These are phyloP conservation scores for Saxicola maurus DNA, from an alignment of 2,797 vertebrate species.

Conservation along the genomic window DNA sequence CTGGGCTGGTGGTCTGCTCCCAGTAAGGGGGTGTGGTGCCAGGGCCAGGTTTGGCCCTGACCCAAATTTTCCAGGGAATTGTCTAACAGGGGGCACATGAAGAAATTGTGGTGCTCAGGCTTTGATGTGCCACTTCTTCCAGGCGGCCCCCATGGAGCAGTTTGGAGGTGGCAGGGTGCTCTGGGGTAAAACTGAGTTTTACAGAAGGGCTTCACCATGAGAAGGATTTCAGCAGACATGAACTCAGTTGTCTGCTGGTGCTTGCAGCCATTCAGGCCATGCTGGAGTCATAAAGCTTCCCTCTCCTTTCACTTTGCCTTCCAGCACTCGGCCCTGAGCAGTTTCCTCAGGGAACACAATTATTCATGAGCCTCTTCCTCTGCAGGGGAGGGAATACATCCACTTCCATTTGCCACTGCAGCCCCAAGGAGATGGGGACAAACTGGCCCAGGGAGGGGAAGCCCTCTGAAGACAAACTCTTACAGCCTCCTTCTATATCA, in stretches of 20 bases:
- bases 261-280: neutral
- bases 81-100: fast-evolving
- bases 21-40: fast-evolving
- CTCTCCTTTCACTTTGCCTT: neutral
- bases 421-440: neutral
- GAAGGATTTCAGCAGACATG: neutral
- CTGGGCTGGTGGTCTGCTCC: neutral
- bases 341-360: neutral
- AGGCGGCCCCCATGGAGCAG: fast-evolving
- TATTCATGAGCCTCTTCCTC: neutral
- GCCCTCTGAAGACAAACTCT: neutral
- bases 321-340: neutral
- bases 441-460: neutral
- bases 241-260: neutral
- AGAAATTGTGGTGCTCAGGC: fast-evolving
- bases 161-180: neutral
- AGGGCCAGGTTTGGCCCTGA: neutral
- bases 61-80: neutral
- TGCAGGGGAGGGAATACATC: neutral
- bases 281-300: neutral
- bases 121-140: neutral
- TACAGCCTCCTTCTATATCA: neutral
- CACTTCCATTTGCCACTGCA: neutral
- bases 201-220: neutral
- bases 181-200: neutral